A percentile compares a stretch with the other conserved stretches of the same genome.
These are phyloP conservation scores for Gila robusta DNA, from an alignment of 2,797 vertebrate species.

Conservation along the genomic window DNA sequence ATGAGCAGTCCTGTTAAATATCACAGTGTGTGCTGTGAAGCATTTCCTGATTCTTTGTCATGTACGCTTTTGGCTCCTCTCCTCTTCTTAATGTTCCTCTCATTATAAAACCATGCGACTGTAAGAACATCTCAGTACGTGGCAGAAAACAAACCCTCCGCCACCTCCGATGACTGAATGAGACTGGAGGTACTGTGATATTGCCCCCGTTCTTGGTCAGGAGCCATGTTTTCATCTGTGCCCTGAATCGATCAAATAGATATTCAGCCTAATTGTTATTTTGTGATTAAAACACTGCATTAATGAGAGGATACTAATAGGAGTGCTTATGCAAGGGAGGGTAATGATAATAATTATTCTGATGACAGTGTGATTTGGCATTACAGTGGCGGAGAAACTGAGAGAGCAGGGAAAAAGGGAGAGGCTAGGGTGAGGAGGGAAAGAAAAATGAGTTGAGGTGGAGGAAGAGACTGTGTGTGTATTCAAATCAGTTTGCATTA, in stretches of 20 bases:
- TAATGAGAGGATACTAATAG: conserved; percentile 52
- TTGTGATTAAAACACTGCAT: conserved; percentile 46
- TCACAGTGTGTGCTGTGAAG: conserved; percentile 30
- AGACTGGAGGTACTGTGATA: background rate
- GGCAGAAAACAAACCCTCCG: conserved; percentile 29
- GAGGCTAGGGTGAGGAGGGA: background rate
- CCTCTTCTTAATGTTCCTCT: conserved; percentile 13
- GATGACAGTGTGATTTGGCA: conserved; percentile 50
- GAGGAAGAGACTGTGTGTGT: conserved; percentile 50
- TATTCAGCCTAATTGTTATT: conserved; percentile 51
- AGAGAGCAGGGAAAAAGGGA: conserved; percentile 9
- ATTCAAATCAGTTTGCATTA: conserved; percentile 48
- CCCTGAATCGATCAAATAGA: conserved; percentile 35
- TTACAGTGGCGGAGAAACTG: conserved; percentile 29
- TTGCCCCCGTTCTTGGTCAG: conserved; percentile 35
- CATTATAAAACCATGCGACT: background rate
- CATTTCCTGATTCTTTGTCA: conserved; percentile 29
- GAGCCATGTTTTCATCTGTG: conserved; percentile 34
- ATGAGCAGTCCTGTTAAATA: conserved; percentile 34
- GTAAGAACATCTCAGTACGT: conserved; percentile 28
- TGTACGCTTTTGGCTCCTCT: conserved; percentile 15
- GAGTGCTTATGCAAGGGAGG: conserved; percentile 40
- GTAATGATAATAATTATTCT: conserved; percentile 57
- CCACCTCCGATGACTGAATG: conserved; percentile 7
- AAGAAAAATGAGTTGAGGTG: conserved; percentile 45